Evolutionary conservation across 2,113 vertebrate species (phyloP), one percentile per base, ranked within the genome.

Genomic region (Camarhynchus parvulus): DNA sequence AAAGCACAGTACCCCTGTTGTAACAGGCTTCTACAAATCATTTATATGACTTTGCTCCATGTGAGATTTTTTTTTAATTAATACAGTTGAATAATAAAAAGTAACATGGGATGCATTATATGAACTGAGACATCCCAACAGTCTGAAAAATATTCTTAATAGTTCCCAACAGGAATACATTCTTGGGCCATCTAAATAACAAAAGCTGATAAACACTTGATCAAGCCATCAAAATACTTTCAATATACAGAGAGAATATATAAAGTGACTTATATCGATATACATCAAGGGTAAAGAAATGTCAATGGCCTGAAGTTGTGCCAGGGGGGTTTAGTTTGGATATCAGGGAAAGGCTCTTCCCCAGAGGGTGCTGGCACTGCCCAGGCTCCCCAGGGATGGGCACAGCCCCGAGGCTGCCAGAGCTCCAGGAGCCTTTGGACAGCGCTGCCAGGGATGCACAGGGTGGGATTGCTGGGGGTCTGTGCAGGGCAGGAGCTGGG

Each of bases 321-420:
- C 5, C 52, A 59, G 33, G 33, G 2, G 33, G 31, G 30, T 0
- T 28, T 0, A 3, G 27, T 33, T 1, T 0, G 52, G 22, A 19
- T 2, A 2, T 52, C 13, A 66, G 37, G 41, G 4, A 9, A 80
- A 52, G 22, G 44, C 0, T 66, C 7, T 50, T 15, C 10, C 52
- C 28, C 37, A 74, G 37, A 67, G 33, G 31, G 44, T 66, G 27
- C 37, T 30, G 86, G 66, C 76, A 37, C 50, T 73, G 86, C 22
- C 17, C 76, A 64, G 75, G 67, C 35, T 80, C 42, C 64, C 74
- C 76, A 64, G 59, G 59, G 67, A 64, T 27, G 85, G 58, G 4
- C 47, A 30, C 28, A 0, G 64, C 23, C 28, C 74, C 7, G 8
- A 52, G 37, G 63, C 83, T 77, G 56, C 16, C 76, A 80, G 27